Conservation (phyloP, 2,797 vertebrate genomes). For the Lemur catta region DNA sequence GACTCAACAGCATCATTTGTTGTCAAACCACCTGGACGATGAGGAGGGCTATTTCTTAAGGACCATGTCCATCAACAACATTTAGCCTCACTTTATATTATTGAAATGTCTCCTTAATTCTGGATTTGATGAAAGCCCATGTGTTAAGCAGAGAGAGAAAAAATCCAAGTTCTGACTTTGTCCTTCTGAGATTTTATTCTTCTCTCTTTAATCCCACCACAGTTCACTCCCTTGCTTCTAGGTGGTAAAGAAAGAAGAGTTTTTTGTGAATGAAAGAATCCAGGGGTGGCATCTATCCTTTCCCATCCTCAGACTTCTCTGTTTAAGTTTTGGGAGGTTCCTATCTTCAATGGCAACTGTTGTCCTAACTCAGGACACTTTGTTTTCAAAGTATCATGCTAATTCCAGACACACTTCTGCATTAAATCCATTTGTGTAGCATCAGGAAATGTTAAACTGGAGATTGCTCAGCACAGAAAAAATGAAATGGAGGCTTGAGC, state of each 20-base stretch:
- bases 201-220: neutral
- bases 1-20: neutral
- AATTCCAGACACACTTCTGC: neutral
- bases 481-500: neutral
- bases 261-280: neutral
- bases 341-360: neutral
- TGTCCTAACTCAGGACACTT: neutral
- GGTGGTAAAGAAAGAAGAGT: neutral
- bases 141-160: neutral
- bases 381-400: neutral
- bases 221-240: neutral
- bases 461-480: neutral
- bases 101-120: neutral
- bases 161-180: neutral
- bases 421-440: neutral
- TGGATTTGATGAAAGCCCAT: neutral
- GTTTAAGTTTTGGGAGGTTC: neutral
- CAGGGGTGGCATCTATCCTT: neutral
- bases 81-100: neutral
- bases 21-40: neutral
- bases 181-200: neutral
- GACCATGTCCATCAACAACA: no score
- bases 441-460: neutral
- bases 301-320: neutral
- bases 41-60: neutral